A percentile compares a stretch with the other conserved stretches of the same genome.
Conservation (phyloP, 1,140 invertebrate genomes). For the Tyrophagus putrescentiae region DNA sequence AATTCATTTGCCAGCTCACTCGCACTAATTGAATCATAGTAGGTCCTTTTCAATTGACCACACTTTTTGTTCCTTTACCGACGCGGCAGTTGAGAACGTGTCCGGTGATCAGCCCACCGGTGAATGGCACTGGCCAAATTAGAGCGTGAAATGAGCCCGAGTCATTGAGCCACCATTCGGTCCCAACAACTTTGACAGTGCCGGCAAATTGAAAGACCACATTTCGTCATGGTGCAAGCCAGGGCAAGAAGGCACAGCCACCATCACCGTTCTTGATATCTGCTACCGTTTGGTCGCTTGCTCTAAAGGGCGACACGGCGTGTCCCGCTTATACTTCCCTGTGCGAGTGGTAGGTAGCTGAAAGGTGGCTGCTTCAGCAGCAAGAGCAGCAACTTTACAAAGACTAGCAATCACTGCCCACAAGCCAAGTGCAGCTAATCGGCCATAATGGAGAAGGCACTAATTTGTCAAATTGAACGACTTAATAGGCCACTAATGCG, state of each 20-base stretch:
- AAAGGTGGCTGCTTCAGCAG: too few species aligned
- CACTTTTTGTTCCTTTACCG: too few species aligned
- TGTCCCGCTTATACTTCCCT: too few species aligned
- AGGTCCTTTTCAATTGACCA: background rate
- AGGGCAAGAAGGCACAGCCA: too few species aligned
- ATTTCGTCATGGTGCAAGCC: constrained; percentile 4
- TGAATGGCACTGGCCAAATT: background rate
- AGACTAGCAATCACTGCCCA: too few species aligned
- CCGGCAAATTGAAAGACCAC: background rate
- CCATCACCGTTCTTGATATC: background rate
- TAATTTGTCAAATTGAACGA: constrained; percentile 14
- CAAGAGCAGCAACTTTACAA: too few species aligned
- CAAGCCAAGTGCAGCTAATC: background rate
- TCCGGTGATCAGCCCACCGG: too few species aligned
- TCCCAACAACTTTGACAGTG: too few species aligned
- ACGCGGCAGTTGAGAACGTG: too few species aligned
- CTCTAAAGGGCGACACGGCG: too few species aligned
- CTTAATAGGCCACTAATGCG: constrained; percentile 7
- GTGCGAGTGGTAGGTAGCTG: too few species aligned
- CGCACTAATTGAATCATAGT: constrained; percentile 1
- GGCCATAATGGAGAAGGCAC: constrained; percentile 3
- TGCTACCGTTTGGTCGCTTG: too few species aligned
- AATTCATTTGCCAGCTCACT: background rate
- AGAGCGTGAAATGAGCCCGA: constrained; percentile 4
- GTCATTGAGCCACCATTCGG: background rate